phyloP scores from a whole-genome alignment of 2,113 vertebrate genomes.

The Rhea pennata region DNA sequence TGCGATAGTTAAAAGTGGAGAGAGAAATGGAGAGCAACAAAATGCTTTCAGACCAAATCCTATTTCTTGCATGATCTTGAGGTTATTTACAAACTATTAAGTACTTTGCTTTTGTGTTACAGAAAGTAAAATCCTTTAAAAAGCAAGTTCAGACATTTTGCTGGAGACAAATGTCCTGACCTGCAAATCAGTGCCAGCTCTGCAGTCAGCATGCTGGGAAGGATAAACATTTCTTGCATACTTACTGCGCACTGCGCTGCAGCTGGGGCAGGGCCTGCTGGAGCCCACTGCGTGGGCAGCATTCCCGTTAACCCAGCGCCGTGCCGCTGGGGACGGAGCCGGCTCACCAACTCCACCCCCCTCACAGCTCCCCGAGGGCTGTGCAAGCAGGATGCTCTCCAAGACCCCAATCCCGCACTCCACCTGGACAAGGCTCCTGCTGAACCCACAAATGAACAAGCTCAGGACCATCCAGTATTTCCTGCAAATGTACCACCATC shows the following conservation, averaged over 20 bases:
- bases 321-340: not conserved
- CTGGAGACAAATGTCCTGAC: constrained; percentile 30
- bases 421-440: not conserved
- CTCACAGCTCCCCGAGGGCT: too few relatives aligned
- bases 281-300: not conserved
- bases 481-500: not conserved
- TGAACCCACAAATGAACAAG: not conserved
- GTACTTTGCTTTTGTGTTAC: not conserved
- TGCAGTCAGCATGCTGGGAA: not conserved
- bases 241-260: not conserved
- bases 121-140: not conserved
- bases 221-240: constrained; percentile 27
- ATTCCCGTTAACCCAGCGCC: not conserved
- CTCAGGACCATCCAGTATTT: not conserved
- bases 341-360: too few relatives aligned
- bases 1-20: not conserved
- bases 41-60: not conserved
- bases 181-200: constrained; percentile 5
- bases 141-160: constrained; percentile 29
- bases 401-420: not conserved
- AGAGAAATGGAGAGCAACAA: not conserved
- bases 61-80: not conserved
- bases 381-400: not conserved
- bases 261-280: not conserved
- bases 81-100: not conserved